These are phyloP conservation scores for Egretta garzetta DNA, from an alignment of 2,113 vertebrate genomes.

Conservation along the genomic window DNA sequence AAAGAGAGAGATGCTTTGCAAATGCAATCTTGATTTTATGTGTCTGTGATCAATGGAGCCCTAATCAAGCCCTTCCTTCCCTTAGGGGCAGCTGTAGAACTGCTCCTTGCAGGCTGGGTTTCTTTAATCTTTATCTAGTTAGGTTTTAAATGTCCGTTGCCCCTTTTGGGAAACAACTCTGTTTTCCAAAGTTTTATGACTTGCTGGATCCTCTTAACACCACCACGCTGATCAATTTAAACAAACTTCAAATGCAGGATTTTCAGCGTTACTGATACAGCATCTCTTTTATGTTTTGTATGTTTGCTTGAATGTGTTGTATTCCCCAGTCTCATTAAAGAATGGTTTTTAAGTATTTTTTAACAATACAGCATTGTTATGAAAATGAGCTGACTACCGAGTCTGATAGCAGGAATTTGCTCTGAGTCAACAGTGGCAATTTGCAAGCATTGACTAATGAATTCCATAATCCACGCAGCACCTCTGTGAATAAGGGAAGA, in stretches of 20 bases:
- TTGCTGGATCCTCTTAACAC: background rate
- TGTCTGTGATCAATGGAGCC: background rate
- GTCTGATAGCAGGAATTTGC: slow-evolving; percentile 64
- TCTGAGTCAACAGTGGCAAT: slow-evolving; percentile 59
- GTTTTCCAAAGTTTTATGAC: background rate
- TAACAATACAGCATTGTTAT: slow-evolving; percentile 57
- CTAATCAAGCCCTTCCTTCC: background rate
- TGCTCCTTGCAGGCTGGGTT: background rate
- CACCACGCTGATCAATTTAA: slow-evolving; percentile 9
- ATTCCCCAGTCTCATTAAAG: background rate
- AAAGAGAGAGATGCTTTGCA: background rate
- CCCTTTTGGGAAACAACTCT: slow-evolving; percentile 15
- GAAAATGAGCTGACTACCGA: slow-evolving; percentile 66
- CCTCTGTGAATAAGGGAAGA: slow-evolving; percentile 42
- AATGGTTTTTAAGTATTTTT: slow-evolving; percentile 40
- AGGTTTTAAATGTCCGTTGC: background rate
- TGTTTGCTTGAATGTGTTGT: slow-evolving; percentile 1
- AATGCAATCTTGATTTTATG: background rate
- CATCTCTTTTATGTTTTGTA: slow-evolving; percentile 23
- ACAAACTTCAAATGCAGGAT: background rate
- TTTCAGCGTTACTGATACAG: background rate
- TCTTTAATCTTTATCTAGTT: slow-evolving; percentile 17
- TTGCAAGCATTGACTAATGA: slow-evolving; percentile 62
- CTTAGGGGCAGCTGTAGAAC: background rate
- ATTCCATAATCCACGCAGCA: slow-evolving; percentile 52